A percentile compares a stretch with the other conserved stretches of the same genome.
Conservation (phyloP, 53 echinoderm and acorn worm genomes). For the Holothuria scabra region DNA sequence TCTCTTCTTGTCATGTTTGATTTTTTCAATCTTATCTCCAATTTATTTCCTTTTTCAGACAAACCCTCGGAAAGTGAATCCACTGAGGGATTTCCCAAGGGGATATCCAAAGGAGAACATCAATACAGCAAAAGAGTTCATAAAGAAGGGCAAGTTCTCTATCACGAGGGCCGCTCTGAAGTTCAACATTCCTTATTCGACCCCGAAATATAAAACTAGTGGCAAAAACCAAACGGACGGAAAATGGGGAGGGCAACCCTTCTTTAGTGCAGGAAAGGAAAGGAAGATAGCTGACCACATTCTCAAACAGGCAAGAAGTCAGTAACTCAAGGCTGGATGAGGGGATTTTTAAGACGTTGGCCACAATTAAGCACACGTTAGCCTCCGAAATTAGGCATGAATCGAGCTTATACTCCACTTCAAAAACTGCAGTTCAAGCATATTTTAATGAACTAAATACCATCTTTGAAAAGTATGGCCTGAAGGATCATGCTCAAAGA, state of each 20-base stretch:
- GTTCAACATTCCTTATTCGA: not conserved
- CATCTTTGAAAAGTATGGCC: not conserved
- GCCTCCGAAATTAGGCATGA: conserved; percentile 15
- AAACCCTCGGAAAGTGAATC: too few relatives aligned
- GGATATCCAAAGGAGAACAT: not conserved
- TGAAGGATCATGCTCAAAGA: not conserved
- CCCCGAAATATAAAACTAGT: not conserved
- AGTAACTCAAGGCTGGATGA: not conserved
- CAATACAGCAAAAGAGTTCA: not conserved
- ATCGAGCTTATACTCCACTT: not conserved
- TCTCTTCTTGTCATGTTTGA: too few relatives aligned
- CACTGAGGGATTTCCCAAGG: not conserved
- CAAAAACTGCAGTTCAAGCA: too few relatives aligned
- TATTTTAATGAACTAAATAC: not conserved
- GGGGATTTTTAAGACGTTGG: conserved; percentile 26
- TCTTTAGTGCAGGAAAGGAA: not conserved
- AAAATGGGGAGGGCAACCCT: not conserved
- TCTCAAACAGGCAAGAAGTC: not conserved
- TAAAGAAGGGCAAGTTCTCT: not conserved
- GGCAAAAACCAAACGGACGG: not conserved
- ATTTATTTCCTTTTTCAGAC: too few relatives aligned
- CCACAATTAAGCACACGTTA: not conserved
- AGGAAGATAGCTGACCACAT: not conserved
- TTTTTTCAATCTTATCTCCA: too few relatives aligned
- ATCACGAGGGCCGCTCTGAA: not conserved